A percentile compares a stretch with the other conserved stretches of the same genome.
Conservation (phyloP, 2,113 vertebrate species). For the Oryzias javanicus region DNA sequence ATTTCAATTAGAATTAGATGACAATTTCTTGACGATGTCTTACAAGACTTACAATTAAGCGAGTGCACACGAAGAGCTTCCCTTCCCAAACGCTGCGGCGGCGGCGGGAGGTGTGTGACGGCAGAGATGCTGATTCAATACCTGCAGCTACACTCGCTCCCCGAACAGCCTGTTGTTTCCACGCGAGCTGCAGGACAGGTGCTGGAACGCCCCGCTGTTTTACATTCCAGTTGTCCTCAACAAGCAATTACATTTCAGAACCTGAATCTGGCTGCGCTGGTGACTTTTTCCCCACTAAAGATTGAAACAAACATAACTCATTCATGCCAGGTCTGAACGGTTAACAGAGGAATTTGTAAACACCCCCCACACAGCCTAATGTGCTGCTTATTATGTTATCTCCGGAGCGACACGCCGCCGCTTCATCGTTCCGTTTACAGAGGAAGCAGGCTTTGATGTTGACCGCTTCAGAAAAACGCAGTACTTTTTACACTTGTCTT, state of each 20-base stretch:
- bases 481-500: slow-evolving; percentile 15
- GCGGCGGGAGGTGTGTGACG: slow-evolving; percentile 14
- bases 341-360: slow-evolving; percentile 70
- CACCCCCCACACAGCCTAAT: slow-evolving; percentile 62
- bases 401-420: slow-evolving; percentile 34
- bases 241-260: slow-evolving; percentile 53
- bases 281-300: slow-evolving; percentile 41
- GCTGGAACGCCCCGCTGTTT: slow-evolving; percentile 34
- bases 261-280: slow-evolving; percentile 47
- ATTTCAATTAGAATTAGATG: slow-evolving; percentile 45
- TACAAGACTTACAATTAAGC: slow-evolving; percentile 52
- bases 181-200: slow-evolving; percentile 33
- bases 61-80: slow-evolving; percentile 41
- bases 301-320: slow-evolving; percentile 66
- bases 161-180: slow-evolving; percentile 43
- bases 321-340: slow-evolving; percentile 52
- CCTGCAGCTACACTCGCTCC: slow-evolving; percentile 54
- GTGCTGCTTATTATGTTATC: slow-evolving; percentile 47
- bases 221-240: slow-evolving; percentile 46
- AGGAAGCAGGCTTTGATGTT: slow-evolving; percentile 37
- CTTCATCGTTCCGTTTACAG: slow-evolving; percentile 48
- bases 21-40: slow-evolving; percentile 47
- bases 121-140: slow-evolving; percentile 44
- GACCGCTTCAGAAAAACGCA: slow-evolving; percentile 30
- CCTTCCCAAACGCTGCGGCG: slow-evolving; percentile 29